Percentiles rank a stretch among this genome's conserved stretches.
Conservation (phyloP, 2,888 invertebrate genomes). For the Bembecia ichneumoniformis region DNA sequence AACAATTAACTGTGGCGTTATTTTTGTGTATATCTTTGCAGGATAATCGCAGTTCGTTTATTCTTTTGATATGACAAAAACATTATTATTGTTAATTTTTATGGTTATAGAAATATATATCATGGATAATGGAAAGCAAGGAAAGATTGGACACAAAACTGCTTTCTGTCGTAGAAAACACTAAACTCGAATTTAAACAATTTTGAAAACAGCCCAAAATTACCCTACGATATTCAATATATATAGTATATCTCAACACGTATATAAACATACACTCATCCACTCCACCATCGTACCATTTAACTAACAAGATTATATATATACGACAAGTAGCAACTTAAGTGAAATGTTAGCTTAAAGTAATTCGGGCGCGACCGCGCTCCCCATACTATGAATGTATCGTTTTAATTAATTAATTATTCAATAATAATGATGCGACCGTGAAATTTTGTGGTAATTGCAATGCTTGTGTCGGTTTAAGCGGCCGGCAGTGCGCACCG, state of each 20-base stretch:
- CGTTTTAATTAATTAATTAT: slow-evolving; percentile 15
- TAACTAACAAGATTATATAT: slow-evolving; percentile 40
- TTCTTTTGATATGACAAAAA: too few species aligned
- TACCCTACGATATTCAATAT: slow-evolving; percentile 68
- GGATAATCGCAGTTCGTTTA: too few species aligned
- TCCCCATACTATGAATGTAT: slow-evolving; percentile 14
- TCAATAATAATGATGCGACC: slow-evolving; percentile 46
- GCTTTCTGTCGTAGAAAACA: too few species aligned
- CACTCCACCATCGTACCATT: slow-evolving; percentile 42
- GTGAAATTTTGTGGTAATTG: slow-evolving; percentile 58
- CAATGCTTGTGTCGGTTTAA: slow-evolving; percentile 40
- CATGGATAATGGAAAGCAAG: too few species aligned
- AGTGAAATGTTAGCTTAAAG: slow-evolving; percentile 45
- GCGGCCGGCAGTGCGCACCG: slow-evolving; percentile 33
- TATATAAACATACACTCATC: slow-evolving; percentile 61
- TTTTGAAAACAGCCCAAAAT: slow-evolving; percentile 62
- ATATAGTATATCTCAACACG: slow-evolving; percentile 51
- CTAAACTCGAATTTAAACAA: neutral
- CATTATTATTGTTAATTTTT: too few species aligned
- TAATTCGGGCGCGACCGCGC: slow-evolving; percentile 6
- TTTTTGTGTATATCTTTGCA: too few species aligned
- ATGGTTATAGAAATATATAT: too few species aligned
- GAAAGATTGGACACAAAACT: too few species aligned
- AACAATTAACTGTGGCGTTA: too few species aligned
- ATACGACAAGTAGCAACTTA: slow-evolving; percentile 40